Evolutionary conservation across 2,797 vertebrate genomes (phyloP).

Genomic region (Esox masquinongy): DNA sequence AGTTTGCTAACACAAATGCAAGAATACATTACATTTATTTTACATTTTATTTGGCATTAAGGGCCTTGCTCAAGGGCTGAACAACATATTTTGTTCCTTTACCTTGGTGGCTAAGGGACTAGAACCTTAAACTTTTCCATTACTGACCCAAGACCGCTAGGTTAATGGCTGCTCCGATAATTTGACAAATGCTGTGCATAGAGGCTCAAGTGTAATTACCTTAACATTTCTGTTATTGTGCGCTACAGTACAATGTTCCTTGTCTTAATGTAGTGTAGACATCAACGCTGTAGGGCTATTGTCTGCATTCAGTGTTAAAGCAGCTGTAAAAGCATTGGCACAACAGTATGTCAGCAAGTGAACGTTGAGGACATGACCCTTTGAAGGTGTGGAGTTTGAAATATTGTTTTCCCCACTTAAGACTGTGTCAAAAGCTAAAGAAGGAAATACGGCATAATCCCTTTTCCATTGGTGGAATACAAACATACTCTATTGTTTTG

Average conservation of each 20-base stretch:
- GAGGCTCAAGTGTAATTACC: neutral
- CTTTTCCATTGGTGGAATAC: conserved; percentile 29
- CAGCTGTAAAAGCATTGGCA: neutral
- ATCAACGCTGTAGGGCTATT: conserved; percentile 2
- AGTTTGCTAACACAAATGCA: neutral
- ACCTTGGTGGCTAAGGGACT: too few species aligned
- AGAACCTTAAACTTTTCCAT: too few species aligned
- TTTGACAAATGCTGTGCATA: neutral
- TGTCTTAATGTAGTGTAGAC: neutral
- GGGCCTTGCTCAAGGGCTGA: too few species aligned
- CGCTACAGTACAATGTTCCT: neutral
- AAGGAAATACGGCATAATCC: conserved; percentile 23
- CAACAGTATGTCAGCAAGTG: neutral
- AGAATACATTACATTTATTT: neutral
- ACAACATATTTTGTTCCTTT: too few species aligned
- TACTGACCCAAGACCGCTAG: too few species aligned
- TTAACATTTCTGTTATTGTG: neutral
- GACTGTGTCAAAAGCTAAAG: conserved; percentile 19
- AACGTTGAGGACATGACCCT: conserved; percentile 10
- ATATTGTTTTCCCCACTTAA: conserved; percentile 2
- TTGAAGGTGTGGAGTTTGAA: conserved; percentile 24
- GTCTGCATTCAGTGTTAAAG: neutral
- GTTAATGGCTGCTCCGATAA: too few species aligned
- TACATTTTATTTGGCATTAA: too few species aligned
- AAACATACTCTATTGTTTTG: conserved; percentile 35